Evolutionary conservation across 2,113 vertebrate genomes (phyloP).

Genomic region (Mormoops blainvillei): DNA sequence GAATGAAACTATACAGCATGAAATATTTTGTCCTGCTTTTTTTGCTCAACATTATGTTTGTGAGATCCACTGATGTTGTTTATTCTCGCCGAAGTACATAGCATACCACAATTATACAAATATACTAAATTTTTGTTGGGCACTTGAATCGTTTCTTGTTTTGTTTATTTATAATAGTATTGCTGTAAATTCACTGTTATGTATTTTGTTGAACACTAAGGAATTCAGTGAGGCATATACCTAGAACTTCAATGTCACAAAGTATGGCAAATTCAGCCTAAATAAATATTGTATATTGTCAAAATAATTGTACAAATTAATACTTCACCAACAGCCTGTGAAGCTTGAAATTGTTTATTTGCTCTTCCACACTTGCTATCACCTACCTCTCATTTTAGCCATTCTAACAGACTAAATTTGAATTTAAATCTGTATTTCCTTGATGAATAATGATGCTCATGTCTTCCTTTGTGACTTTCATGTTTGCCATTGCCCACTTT

Average conservation of each 20-base stretch:
- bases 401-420: not conserved
- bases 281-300: not conserved
- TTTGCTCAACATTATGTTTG: not conserved
- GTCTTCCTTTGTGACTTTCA: not conserved
- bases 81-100: not conserved
- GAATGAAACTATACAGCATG: not conserved
- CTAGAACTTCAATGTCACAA: not conserved
- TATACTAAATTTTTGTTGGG: not conserved
- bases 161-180: not conserved
- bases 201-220: not conserved
- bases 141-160: not conserved
- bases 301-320: not conserved
- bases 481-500: not conserved
- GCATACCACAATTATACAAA: not conserved
- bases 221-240: not conserved
- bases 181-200: not conserved
- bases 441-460: not conserved
- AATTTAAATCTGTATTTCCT: not conserved
- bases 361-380: not conserved
- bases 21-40: not conserved
- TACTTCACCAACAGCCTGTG: not conserved
- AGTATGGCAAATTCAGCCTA: not conserved
- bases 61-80: not conserved
- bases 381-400: not conserved
- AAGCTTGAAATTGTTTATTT: not conserved